These are phyloP conservation scores for Batillaria attramentaria DNA, from an alignment of 1,140 invertebrate genomes.

Conservation along the genomic window DNA sequence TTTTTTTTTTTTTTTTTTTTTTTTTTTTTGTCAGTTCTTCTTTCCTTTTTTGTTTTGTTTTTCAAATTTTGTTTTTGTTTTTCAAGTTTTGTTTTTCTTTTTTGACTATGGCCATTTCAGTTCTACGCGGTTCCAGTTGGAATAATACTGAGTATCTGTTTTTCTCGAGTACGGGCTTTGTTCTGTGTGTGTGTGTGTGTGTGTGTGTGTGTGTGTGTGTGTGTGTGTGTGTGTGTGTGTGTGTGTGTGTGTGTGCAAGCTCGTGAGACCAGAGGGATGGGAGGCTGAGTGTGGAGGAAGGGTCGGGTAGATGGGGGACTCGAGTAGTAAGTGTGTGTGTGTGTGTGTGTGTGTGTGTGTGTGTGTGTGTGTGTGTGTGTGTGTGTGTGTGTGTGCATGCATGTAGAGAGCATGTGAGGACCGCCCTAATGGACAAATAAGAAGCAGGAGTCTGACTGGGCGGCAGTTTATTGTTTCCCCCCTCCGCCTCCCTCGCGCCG, in stretches of 20 bases:
- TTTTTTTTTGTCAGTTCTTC: no score
- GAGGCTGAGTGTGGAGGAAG: no score
- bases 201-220: not conserved
- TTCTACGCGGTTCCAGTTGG: no score
- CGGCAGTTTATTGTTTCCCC: not conserved
- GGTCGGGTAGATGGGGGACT: not conserved
- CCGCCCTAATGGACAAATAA: constrained; percentile 3
- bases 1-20: no score
- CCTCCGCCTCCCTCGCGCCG: no score
- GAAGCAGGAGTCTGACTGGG: not conserved
- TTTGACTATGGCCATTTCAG: no score
- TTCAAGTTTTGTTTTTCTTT: no score
- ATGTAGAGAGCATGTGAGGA: not conserved
- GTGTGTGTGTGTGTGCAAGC: not conserved
- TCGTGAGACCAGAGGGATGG: not conserved
- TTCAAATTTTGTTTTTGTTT: no score
- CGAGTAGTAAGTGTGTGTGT: not conserved
- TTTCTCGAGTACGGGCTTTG: no score
- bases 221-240: not conserved
- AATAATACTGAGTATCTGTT: no score
- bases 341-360: not conserved
- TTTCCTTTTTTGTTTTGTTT: no score
- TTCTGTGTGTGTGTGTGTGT: not conserved
- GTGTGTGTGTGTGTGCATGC: not conserved
- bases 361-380: not conserved